These are phyloP conservation scores for Chrysolina oricalcia DNA, from an alignment of 2,888 invertebrate genomes.

Conservation along the genomic window DNA sequence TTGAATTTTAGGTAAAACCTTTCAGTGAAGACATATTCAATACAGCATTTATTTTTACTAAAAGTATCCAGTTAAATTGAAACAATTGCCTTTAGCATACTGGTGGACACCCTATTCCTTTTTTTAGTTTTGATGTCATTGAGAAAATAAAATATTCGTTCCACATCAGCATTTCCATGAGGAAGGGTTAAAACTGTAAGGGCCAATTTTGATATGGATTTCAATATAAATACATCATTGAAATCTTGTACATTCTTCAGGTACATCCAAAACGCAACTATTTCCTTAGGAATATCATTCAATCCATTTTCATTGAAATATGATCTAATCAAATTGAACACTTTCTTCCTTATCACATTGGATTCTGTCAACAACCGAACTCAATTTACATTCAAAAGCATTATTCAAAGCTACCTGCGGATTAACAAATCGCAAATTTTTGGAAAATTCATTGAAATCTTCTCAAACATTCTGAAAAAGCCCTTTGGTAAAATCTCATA, in stretches of 20 bases:
- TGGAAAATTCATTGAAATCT: neutral
- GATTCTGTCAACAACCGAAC: neutral
- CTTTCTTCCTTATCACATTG: neutral
- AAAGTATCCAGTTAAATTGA: neutral
- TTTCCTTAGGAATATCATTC: neutral
- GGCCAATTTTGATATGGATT: neutral
- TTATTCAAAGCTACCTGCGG: neutral
- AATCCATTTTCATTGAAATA: neutral
- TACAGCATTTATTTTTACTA: neutral
- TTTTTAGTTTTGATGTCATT: neutral
- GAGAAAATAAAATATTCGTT: neutral
- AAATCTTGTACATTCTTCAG: neutral
- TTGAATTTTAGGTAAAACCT: neutral
- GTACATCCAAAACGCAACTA: neutral
- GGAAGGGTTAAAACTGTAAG: neutral
- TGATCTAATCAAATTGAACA: neutral
- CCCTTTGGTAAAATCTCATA: too few species aligned
- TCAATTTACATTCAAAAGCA: neutral
- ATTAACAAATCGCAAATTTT: neutral
- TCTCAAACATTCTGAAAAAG: too few species aligned
- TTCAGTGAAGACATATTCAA: neutral
- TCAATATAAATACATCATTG: neutral
- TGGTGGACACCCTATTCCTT: neutral
- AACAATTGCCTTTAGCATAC: neutral
- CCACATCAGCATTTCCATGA: neutral